These are phyloP conservation scores for Aegypius monachus DNA, from an alignment of 2,113 vertebrate species.

Conservation along the genomic window DNA sequence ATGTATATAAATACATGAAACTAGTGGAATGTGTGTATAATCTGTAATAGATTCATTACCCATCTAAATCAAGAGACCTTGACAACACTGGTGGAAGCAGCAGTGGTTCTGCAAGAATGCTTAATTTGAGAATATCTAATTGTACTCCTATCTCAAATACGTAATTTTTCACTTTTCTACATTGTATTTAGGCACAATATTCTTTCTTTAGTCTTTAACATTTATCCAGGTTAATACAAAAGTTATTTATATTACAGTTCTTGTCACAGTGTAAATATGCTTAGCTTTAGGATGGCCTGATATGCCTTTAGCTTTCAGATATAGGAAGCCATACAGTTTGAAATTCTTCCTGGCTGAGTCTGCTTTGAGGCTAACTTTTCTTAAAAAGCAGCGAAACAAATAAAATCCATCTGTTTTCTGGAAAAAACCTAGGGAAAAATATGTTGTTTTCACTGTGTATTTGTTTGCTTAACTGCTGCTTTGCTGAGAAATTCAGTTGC, in stretches of 20 bases:
- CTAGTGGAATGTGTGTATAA: background rate
- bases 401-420: background rate
- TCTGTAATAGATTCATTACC: background rate
- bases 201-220: background rate
- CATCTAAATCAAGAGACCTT: background rate
- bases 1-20: background rate
- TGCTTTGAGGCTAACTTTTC: background rate
- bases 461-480: background rate
- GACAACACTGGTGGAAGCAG: background rate
- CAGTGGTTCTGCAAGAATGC: background rate
- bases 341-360: background rate
- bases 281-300: background rate
- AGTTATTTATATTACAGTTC: background rate
- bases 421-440: background rate
- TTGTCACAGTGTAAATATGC: background rate
- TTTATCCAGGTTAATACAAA: background rate
- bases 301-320: background rate
- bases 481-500: background rate
- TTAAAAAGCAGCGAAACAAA: background rate
- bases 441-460: background rate
- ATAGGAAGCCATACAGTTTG: background rate
- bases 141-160: background rate
- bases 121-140: background rate
- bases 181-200: background rate
- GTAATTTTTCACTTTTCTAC: background rate